Conservation (phyloP, 2,797 vertebrate genomes). For the Parotocinclus haroldoi region DNA sequence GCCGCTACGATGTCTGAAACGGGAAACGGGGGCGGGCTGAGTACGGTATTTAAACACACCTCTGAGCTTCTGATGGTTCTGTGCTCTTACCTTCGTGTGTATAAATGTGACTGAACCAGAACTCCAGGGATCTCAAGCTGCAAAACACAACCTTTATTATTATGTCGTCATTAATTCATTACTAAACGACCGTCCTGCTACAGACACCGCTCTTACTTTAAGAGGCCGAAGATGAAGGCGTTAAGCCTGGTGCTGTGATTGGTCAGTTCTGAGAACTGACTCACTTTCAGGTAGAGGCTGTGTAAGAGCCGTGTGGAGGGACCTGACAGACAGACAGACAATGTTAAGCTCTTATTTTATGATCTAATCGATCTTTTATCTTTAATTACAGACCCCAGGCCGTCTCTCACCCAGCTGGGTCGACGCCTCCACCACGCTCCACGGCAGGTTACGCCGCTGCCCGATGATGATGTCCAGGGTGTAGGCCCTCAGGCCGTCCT, state of each 20-base stretch:
- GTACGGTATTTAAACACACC: not conserved
- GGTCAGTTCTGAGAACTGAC: conserved; percentile 87
- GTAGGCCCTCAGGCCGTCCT: conserved; percentile 87
- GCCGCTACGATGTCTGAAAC: conserved; percentile 79
- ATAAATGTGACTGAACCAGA: conserved; percentile 95
- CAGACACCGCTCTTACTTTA: conserved; percentile 81
- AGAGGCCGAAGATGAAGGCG: conserved; percentile 92
- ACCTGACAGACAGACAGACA: conserved; percentile 64
- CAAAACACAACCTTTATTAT: conserved; percentile 41
- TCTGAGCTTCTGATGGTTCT: no score
- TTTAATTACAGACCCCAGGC: not conserved
- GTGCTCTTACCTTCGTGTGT: conserved; percentile 85
- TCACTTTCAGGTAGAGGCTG: conserved; percentile 84
- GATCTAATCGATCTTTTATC: no score
- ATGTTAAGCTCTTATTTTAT: not conserved
- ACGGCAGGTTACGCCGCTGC: conserved; percentile 88
- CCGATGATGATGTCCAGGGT: conserved; percentile 92
- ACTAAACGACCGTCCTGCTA: no score
- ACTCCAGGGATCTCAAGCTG: conserved; percentile 90
- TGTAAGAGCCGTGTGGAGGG: conserved; percentile 91
- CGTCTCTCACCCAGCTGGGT: conserved; percentile 83
- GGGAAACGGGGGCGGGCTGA: conserved; percentile 8
- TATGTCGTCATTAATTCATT: no score
- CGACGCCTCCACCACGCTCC: conserved; percentile 92
- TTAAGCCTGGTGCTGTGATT: conserved; percentile 92